Base-by-base conservation (phyloP, 2,888 invertebrate species). In the Xylota sylvarum region DNA sequence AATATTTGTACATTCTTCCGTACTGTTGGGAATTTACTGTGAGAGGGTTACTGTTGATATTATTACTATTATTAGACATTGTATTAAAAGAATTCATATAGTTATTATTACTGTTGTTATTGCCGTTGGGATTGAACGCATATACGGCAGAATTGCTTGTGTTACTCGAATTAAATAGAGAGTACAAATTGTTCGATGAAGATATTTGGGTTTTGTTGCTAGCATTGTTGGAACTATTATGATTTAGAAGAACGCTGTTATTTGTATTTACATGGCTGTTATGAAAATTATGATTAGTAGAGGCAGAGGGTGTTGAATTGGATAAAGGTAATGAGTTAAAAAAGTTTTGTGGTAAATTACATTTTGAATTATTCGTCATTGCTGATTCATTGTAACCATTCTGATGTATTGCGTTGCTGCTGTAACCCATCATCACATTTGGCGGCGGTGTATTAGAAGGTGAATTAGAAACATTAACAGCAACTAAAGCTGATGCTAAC, bases 1-100 rank as follows among this genome's bases (percentile, higher is more conserved):
- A 89, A 88, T 89, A 89, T 83, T 89, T 89, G 88, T 89, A 89
- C 88, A 88, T 88, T 78, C 88, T 87, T 40, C 85, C 85, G 60
- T 84, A 88, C 46, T 83, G 82, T 70, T 88, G 88, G 14, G 70
- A 80, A 52, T 52, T 79, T n/a, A 60, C 72, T 55, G 77, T 23
- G 12, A 85, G 40, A 32, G 60, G 64, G 17, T 80, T 85, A n/a
- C 14, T 55, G 32, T 74, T 76, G 30, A 40, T 55, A 58, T 84
- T 85, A 48, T 69, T 85, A 35, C 56, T 74, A 14, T 5, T 70
- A 65, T 50, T 79, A 50, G 74, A 60, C 7, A 73, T 67, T 67
- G 73, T 43, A 43, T 64, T 88, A 27, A 73, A 60, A 17, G 79
- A 67, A 72, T 82, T 87, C 9, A 82, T 76, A 64, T 73, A 80